Evolutionary conservation across 2,888 invertebrate species (phyloP), one percentile per base, ranked within the genome.

Genomic region (Cephus pulcher): DNA sequence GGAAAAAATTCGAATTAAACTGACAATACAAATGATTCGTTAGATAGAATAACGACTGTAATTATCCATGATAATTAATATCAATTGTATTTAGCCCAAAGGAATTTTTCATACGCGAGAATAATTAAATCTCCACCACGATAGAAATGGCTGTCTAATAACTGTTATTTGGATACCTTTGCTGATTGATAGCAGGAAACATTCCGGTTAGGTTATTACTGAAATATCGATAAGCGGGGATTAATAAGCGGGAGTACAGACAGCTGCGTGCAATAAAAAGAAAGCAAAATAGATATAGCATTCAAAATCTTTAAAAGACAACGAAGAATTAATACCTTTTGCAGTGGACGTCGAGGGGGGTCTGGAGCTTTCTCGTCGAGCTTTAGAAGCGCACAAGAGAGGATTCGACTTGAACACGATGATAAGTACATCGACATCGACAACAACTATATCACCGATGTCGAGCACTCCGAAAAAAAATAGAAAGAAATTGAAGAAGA

Each of bases 401-500:
- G 80, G 80, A 32, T 79, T 83, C 75, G 80, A 83, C 11, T 68
- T 77, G 12, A 76, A 79, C 68, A 78, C 80, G 1, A 70, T 74
- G 68, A 15, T 76, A 34, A 76, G 80, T 71, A 32, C 79, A 2
- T 70, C 82, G 33, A 76, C 79, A 15, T 80, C 82, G 11, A 34
- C 76, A 9, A 74, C 82, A 32, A 34, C 75, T 11, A 69, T 81
- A 1, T 30, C 78, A 4, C 78, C 74, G 23, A 74, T 76, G 75
- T 75, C 33, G 30, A 73, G 68, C 9, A 68, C 78, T 3, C 68
- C 78, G 4, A 78, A 78, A 73, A 74, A 80, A 11, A 79, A 84
- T 2, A 76, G 82, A 34, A 86, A 85, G 70, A 89, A 87, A 77
- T 80, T 81, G 11, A 86, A 84, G 78, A 88, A 85, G 78, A 88